Conservation (phyloP, 2,797 vertebrate species). For the Micromesistius poutassou region DNA sequence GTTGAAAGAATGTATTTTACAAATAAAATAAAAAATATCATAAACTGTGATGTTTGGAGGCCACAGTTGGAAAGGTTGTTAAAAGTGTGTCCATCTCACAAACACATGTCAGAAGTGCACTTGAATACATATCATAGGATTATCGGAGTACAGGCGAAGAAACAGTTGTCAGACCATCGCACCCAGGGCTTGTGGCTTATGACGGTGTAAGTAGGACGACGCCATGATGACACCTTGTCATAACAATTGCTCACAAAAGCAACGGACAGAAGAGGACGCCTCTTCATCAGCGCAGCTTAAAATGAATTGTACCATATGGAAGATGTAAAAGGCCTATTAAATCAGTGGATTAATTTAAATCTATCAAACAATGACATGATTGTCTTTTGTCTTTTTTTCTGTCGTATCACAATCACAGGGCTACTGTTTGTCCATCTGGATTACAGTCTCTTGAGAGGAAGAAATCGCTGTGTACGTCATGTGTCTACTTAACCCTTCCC, state of each 20-base stretch:
- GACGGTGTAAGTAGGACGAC: neutral
- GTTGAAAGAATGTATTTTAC: neutral
- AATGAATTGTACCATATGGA: neutral
- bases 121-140: too few species aligned
- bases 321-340: neutral
- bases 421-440: neutral
- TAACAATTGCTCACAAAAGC: too few species aligned
- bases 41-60: too few species aligned
- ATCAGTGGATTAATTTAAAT: neutral
- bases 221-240: too few species aligned
- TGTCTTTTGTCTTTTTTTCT: neutral
- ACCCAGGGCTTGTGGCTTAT: neutral
- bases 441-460: neutral
- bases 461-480: too few species aligned
- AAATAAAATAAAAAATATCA: too few species aligned
- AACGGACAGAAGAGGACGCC: neutral
- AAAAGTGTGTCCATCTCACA: neutral
- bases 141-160: too few species aligned
- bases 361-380: neutral
- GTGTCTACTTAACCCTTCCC: too few species aligned
- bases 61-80: neutral
- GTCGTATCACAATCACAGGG: neutral
- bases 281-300: neutral
- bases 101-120: too few species aligned
- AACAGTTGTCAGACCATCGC: too few species aligned